Evolutionary conservation across 2,888 invertebrate species (phyloP).

Genomic region (Chrysolina americana): DNA sequence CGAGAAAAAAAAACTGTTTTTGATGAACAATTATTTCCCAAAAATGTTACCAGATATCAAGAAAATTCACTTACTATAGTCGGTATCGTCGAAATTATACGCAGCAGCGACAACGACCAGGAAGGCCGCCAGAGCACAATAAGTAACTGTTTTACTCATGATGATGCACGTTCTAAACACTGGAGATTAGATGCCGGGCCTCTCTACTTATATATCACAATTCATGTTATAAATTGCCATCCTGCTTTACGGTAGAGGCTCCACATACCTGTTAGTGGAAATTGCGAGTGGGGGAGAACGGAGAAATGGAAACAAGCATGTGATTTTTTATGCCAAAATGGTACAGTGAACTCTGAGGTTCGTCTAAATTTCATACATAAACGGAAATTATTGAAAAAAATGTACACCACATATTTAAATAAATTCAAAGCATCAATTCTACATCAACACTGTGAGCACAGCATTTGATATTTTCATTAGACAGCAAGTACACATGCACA

Average conservation of each 20-base stretch:
- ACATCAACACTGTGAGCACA: too few species aligned
- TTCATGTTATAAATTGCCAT: slow-evolving; percentile 49
- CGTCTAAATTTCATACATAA: too few species aligned
- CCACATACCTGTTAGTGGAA: slow-evolving; percentile 36
- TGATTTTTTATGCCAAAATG: not conserved
- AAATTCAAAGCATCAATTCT: too few species aligned
- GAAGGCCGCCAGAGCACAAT: slow-evolving; percentile 42
- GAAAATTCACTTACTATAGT: slow-evolving; percentile 63
- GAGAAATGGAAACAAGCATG: not conserved
- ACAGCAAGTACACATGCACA: too few species aligned
- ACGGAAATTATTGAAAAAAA: too few species aligned
- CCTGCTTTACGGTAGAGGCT: slow-evolving; percentile 43
- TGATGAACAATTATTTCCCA: too few species aligned
- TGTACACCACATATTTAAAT: too few species aligned
- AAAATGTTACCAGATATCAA: slow-evolving; percentile 5
- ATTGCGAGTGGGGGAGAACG: slow-evolving; percentile 8
- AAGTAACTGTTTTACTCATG: slow-evolving; percentile 51
- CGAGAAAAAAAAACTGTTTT: too few species aligned
- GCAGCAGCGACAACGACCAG: slow-evolving; percentile 51
- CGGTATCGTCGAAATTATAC: slow-evolving; percentile 64
- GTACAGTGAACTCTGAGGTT: too few species aligned
- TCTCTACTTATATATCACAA: slow-evolving; percentile 56
- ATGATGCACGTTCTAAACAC: slow-evolving; percentile 47
- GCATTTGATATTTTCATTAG: too few species aligned
- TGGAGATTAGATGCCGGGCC: slow-evolving; percentile 48